A percentile compares a stretch with the other conserved stretches of the same genome.
These are phyloP conservation scores for Sula dactylatra DNA, from an alignment of 2,113 vertebrate genomes.

Conservation along the genomic window DNA sequence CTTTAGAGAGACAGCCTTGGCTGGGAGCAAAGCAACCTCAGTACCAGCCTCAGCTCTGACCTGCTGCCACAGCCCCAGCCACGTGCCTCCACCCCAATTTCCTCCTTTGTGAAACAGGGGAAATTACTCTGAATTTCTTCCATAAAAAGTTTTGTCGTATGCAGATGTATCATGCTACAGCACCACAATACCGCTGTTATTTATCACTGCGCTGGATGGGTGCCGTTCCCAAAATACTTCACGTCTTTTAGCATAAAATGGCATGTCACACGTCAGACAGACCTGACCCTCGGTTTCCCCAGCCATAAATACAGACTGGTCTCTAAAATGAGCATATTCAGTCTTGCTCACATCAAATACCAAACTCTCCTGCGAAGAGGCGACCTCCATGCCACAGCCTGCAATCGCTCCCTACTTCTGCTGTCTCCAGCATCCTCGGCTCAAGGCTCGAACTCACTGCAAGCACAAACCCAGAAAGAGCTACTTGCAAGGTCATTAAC, in stretches of 20 bases:
- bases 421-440: neutral
- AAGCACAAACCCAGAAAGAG: too few relatives aligned
- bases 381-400: accelerated
- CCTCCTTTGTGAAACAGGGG: accelerated
- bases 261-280: neutral
- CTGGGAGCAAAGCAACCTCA: neutral
- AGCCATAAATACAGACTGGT: neutral
- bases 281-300: too few relatives aligned
- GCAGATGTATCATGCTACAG: neutral
- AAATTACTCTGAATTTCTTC: neutral
- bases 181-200: too few relatives aligned
- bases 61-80: neutral
- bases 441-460: neutral
- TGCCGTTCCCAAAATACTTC: neutral
- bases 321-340: neutral
- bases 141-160: accelerated
- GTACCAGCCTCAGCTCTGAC: neutral
- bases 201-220: neutral
- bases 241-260: too few relatives aligned
- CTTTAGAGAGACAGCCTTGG: neutral
- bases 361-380: neutral
- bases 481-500: accelerated
- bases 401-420: accelerated
- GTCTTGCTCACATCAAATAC: neutral
- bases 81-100: accelerated